phyloP scores from a whole-genome alignment of 1,140 invertebrate genomes.

The Leptinotarsa undecemlineata region DNA sequence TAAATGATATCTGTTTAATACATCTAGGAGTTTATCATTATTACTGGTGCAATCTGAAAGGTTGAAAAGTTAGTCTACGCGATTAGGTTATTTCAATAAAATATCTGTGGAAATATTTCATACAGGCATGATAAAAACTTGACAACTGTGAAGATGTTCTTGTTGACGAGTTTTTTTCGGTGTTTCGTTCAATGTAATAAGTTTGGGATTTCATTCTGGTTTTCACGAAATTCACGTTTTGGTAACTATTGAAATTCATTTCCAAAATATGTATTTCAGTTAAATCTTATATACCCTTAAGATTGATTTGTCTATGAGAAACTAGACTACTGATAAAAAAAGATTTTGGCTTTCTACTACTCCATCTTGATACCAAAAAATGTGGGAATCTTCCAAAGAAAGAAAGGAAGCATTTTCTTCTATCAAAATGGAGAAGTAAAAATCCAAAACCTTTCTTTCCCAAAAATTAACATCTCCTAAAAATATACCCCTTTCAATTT shows the following conservation, averaged over 20 bases:
- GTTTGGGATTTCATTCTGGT: too few species aligned
- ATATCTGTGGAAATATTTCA: neutral
- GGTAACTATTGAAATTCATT: neutral
- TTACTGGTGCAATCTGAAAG: slow-evolving; percentile 25
- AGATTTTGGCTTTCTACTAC: too few species aligned
- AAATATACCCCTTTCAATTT: too few species aligned
- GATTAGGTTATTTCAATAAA: slow-evolving; percentile 15
- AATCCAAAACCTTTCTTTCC: too few species aligned
- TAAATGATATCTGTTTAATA: slow-evolving; percentile 32
- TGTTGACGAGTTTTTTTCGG: neutral
- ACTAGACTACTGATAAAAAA: neutral
- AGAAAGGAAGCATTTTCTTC: too few species aligned
- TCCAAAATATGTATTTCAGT: neutral
- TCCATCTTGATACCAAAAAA: too few species aligned
- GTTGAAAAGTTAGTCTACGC: slow-evolving; percentile 8
- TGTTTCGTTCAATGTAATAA: too few species aligned
- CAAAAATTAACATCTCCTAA: too few species aligned
- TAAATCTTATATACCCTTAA: neutral
- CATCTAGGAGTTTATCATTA: slow-evolving; percentile 35
- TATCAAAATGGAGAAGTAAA: too few species aligned
- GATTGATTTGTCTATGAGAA: neutral
- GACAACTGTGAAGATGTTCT: too few species aligned
- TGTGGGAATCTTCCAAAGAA: too few species aligned
- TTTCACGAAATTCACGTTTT: neutral
- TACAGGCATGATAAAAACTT: neutral